Conservation (phyloP, 2,113 vertebrate species). For the Brienomyrus longianalis region DNA sequence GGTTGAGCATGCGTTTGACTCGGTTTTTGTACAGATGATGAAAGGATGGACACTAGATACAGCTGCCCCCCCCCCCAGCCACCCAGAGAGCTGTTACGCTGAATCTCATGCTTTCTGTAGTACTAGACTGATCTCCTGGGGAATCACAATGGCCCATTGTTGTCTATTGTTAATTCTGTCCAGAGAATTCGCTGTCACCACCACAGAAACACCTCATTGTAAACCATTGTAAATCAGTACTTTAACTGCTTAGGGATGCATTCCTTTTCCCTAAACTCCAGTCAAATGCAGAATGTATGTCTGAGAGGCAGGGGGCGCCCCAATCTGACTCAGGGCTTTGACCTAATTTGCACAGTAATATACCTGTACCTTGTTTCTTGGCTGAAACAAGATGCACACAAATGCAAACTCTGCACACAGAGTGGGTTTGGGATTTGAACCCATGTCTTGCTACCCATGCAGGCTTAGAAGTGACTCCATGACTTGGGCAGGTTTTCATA, state of each 20-base stretch:
- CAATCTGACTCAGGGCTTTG: neutral
- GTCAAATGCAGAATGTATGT: neutral
- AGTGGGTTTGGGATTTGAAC: neutral
- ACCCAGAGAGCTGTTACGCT: neutral
- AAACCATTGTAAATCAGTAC: neutral
- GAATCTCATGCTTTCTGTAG: neutral
- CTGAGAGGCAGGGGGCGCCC: neutral
- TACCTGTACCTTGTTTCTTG: neutral
- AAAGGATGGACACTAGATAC: neutral
- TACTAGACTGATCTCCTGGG: neutral
- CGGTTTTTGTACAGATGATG: neutral
- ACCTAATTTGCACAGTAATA: neutral
- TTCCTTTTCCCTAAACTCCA: neutral
- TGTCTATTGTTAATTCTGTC: neutral
- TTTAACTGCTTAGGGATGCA: neutral
- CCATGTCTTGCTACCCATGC: neutral
- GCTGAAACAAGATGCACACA: neutral
- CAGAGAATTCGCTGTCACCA: neutral
- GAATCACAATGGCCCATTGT: neutral
- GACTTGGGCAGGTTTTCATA: neutral
- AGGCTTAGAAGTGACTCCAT: neutral
- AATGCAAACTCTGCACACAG: neutral
- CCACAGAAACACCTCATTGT: neutral
- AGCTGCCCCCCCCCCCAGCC: neutral
- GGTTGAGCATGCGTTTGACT: neutral